Base-by-base conservation (phyloP, 1,140 invertebrate genomes). In the Cydia splendana region DNA sequence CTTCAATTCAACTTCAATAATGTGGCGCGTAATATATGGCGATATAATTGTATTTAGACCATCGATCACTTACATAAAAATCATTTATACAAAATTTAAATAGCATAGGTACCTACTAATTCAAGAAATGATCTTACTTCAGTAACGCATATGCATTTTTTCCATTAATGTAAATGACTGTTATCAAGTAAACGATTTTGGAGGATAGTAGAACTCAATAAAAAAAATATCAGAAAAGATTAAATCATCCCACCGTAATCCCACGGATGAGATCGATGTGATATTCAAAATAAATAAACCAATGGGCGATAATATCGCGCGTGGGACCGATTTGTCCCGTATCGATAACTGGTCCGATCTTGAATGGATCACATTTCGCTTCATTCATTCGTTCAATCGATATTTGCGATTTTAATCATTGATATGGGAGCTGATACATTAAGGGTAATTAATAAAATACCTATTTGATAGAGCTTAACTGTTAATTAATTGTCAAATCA, bases 221-320 rank as follows among this genome's bases (percentile, higher is more conserved):
- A 5, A 71, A 71, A 71, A 12, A 45, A 12, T n/a, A 13, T 13
- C 42, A 45, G 42, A 6, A 24, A 12, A 24, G n/a, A 24, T 71
- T 18, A 45, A 42, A 71, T 71, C 7, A 18, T 45, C n/a, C 34
- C 13, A 18, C 10, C 2, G 34, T 71, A 38, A 71, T 71, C n/a
- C 45, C 67, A 45, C 34, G 3, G 67, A 71, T 71, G 34, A 38
- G 10, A 71, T 71, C 67, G 74, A 75, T 75, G 34, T 18, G 51
- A 30, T 75, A 30, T 75, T 51, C 74, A 24, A 75, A 75, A 53
- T 75, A 75, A 75, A 75, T 75, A 75, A 75, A 75, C 45, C 74
- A 15, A 51, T 28, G 38, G 20, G 13, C 45, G 45, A 57, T 57
- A 75, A 53, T 75, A 57, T 75, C 74, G 48, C 74, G 20, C 30